Evolutionary conservation across 2,797 vertebrate genomes (phyloP), one percentile per base, ranked within the genome.

Genomic region (Phoxinus dragarum): DNA sequence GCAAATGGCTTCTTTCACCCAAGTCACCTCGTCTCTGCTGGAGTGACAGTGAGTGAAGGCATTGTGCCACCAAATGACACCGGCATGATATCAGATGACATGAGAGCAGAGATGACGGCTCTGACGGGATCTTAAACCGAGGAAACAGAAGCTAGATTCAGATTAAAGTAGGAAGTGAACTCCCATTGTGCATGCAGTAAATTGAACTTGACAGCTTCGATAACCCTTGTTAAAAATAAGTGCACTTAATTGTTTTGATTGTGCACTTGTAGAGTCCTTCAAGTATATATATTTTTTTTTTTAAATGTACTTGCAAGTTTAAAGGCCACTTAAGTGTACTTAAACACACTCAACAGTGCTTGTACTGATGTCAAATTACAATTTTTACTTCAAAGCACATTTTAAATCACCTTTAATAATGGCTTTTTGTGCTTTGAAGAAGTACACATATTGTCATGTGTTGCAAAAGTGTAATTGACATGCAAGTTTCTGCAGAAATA

Each of bases 41-140:
- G 88, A 73, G 76, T 90, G 93, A 92, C 91, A 90, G 71, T 91
- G 93, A 93, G 89, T 90, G 92, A 92, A 91, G 88, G 90, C 67
- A 69, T 86, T 44, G 84, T 85, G 88, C 85, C 87, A 82, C 38
- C 59, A 76, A 76, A 76, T 16, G 84, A 82, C 66, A 5, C 42
- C 68, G 87, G 88, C 23, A 59, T 89, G 93, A 89, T 90, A 86
- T 86, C 86, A 90, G 88, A 90, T 86, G 66, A 86, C 86, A 88
- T 82, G 81, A 73, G 86, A 68, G 86, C 86, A 88, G 77, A 89
- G 90, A 87, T 54, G 77, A 74, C 67, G 7, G 23, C 86, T 77
- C 73, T 84, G 83, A 90, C 88, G 17, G 74, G 76, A 85, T 80
- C 56, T 76, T 14, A 82, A 84, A 80, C n/a, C 71, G 76, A 40